phyloP scores from a whole-genome alignment of 1,140 invertebrate species.

The Bombus polaris region DNA sequence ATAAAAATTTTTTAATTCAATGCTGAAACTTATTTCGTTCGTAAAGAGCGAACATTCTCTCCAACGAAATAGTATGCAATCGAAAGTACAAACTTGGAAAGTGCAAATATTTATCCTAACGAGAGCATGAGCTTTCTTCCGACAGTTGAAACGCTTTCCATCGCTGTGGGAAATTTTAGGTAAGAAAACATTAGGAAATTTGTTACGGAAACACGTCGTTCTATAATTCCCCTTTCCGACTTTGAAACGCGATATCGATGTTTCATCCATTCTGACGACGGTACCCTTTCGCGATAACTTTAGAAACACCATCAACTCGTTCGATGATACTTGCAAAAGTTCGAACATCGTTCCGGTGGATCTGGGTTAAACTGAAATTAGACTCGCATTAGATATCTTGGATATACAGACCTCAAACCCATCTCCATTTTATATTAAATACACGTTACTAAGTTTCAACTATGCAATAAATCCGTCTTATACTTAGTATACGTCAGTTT shows the following conservation, averaged over 20 bases:
- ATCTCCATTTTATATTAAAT: not conserved
- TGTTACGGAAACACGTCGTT: not conserved
- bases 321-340: not conserved
- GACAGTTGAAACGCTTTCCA: not conserved
- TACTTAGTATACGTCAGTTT: not conserved
- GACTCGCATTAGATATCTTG: not conserved
- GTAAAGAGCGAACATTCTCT: not conserved
- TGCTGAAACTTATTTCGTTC: not conserved
- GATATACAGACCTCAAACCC: not conserved
- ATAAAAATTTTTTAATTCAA: not conserved
- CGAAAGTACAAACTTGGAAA: not conserved
- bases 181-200: constrained; percentile 12
- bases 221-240: not conserved
- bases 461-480: not conserved
- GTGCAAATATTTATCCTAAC: constrained; percentile 32
- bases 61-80: constrained; percentile 17
- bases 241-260: not conserved
- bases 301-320: not conserved
- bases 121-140: not conserved
- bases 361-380: constrained; percentile 10
- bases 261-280: not conserved
- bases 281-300: not conserved
- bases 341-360: not conserved
- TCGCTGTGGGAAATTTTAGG: not conserved
- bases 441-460: not conserved